These are phyloP conservation scores for Drosophila sproati DNA, from an alignment of 1,140 invertebrate species.

Conservation along the genomic window DNA sequence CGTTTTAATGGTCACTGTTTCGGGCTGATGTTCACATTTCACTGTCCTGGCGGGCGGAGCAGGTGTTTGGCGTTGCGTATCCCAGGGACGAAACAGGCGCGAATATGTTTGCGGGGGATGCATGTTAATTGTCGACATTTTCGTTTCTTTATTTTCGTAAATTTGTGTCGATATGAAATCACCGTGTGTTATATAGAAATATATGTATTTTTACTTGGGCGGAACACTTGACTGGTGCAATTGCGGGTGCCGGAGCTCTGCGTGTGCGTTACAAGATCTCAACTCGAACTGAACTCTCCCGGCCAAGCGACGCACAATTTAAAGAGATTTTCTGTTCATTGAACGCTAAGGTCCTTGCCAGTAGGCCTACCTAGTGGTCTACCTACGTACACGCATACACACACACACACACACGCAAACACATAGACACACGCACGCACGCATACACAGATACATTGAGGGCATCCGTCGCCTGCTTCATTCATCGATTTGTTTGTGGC, in stretches of 20 bases:
- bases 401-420: constrained; percentile 14
- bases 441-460: constrained; percentile 18
- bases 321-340: constrained; percentile 62
- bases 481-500: constrained; percentile 81
- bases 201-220: constrained; percentile 34
- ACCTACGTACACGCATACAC: constrained; percentile 54
- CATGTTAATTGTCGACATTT: constrained; percentile 79
- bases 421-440: constrained; percentile 17
- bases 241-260: constrained; percentile 38
- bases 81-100: constrained; percentile 84
- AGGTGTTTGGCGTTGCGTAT: constrained; percentile 65
- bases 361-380: constrained; percentile 67
- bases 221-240: constrained; percentile 42
- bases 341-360: constrained; percentile 47
- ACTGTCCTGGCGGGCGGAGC: constrained; percentile 48
- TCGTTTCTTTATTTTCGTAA: constrained; percentile 14
- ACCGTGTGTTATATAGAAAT: not conserved
- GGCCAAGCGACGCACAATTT: constrained; percentile 60
- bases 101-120: constrained; percentile 84
- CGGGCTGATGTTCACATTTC: constrained; percentile 55
- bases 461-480: constrained; percentile 53
- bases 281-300: constrained; percentile 80
- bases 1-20: constrained; percentile 14
- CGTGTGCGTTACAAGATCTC: constrained; percentile 77
- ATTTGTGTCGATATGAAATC: constrained; percentile 2